Base-by-base conservation (phyloP, 1,140 invertebrate species). In the Drosophila watanabei region DNA sequence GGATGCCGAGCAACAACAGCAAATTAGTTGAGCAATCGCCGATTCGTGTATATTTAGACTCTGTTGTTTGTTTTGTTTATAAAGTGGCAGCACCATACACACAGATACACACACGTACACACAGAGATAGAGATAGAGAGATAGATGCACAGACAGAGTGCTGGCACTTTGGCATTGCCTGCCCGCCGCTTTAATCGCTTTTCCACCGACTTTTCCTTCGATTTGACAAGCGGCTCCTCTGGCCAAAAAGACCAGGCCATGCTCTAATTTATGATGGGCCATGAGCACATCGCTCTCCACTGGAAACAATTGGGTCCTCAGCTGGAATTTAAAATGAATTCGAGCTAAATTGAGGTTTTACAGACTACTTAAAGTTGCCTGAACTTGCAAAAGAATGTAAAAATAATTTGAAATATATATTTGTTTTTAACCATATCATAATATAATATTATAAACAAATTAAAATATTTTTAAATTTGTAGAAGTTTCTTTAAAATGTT, bases 11-110 rank as follows among this genome's bases (percentile, higher is more conserved):
- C 85, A 88, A 85, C 85, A 88, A 88, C 81, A 88, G 78, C 85
- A 89, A 89, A 89, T 89, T 89, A 89, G 86, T 89, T 89, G 85
- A 89, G 85, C 86, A 89, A 89, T 90, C 85, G 85, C 75, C 75
- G 86, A 82, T 73, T 81, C 63, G 75, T 90, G 80, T 89, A 89
- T 89, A 90, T 89, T 89, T 89, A 85, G 86, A 89, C 76, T 69
- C 76, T 69, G 70, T 89, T 89, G 85, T 89, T 89, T 89, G 85
- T 89, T 89, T 89, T 89, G 86, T 89, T 89, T 89, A 89, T 82
- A 89, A 89, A 89, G 86, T 90, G 86, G 85, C 75, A 85, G 85
- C 75, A 85, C 65, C 76, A 87, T 46, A 79, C 82, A 85, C 41
- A 75, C 65, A 51, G 43, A 48, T 45, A 43, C 64, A 62, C 13